Conservation (phyloP, 2,888 invertebrate species). For the Thysanoteuthis rhombus region DNA sequence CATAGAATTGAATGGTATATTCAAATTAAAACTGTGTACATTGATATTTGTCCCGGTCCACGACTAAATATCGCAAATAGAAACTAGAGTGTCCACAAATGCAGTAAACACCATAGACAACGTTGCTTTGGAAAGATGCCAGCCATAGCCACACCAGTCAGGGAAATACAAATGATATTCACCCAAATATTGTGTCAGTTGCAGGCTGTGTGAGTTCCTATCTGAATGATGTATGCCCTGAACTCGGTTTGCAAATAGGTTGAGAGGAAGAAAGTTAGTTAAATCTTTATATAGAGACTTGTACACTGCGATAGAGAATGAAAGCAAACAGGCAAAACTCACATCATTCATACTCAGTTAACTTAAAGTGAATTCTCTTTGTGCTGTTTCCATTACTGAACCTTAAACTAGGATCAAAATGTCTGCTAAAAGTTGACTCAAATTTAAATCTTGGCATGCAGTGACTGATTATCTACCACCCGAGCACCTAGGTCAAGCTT, state of each 20-base stretch:
- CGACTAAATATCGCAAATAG: background rate
- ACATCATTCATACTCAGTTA: background rate
- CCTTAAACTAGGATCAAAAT: background rate
- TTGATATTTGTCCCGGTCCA: background rate
- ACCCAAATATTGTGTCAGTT: background rate
- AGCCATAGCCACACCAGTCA: background rate
- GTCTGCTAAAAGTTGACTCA: background rate
- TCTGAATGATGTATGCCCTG: background rate
- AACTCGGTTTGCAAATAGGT: background rate
- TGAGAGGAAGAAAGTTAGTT: background rate
- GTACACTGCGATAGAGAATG: background rate
- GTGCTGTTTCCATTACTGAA: background rate
- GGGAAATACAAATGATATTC: background rate
- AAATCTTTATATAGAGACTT: background rate
- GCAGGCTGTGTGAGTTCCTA: background rate
- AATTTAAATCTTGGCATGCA: background rate
- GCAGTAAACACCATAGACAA: background rate
- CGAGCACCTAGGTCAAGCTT: no score
- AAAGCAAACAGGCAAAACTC: background rate
- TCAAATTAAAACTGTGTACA: background rate
- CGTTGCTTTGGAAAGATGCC: background rate
- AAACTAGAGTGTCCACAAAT: background rate
- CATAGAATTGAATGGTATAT: background rate
- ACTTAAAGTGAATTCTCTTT: background rate
- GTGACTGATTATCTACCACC: no score